Base-by-base conservation (phyloP, 2,797 vertebrate genomes). In the Semaprochilodus insignis region DNA sequence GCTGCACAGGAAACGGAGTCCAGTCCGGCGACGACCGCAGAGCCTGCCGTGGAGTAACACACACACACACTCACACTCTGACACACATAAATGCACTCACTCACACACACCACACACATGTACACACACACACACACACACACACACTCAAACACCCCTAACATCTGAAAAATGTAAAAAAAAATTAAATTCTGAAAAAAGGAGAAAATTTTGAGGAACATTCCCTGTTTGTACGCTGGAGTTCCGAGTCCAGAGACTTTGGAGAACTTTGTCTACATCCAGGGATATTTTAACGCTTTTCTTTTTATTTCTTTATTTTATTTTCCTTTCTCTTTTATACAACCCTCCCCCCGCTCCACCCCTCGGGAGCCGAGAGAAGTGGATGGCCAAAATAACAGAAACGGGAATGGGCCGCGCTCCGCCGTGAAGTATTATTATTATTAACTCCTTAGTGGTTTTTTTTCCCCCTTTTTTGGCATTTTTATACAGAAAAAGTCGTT, bases 261-360 rank as follows among this genome's bases (percentile, higher is more conserved):
- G 94, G 95, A 96, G 96, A 96, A 97, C 96, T 96, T 81, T 94
- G 94, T 96, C 95, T 94, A 94, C 95, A 95, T 95, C 94, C 95
- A 96, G 96, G 96, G 96, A 96, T 95, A 95, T 96, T 96, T 97
- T 94, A 95, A 96, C 95, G 94, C 94, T 94, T 93, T 94, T 94
- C 86, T 91, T 92, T 92, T 87, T 91, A 6, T 2, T 40, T 6
- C 5, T 91, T 89, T 91, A 74, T 77, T 88, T 87, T 88, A 88
- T 90, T 86, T 88, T 81, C 80, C 81, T 73, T 65, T 87, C 86
- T 83, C 31, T 74, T 83, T 85, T 86, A 74, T 87, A 93, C 95
- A 94, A 90, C 84, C 84, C 93, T 93, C 93, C 91, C 93, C 95
- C 94, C 90, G 83, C 84, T 93, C 94, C 93, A 91, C 93, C 95